Evolutionary conservation across 64 coral and sea anemone species (phyloP), one percentile per base, ranked within the genome.

Genomic region (Hydrozoanthus tunicans): DNA sequence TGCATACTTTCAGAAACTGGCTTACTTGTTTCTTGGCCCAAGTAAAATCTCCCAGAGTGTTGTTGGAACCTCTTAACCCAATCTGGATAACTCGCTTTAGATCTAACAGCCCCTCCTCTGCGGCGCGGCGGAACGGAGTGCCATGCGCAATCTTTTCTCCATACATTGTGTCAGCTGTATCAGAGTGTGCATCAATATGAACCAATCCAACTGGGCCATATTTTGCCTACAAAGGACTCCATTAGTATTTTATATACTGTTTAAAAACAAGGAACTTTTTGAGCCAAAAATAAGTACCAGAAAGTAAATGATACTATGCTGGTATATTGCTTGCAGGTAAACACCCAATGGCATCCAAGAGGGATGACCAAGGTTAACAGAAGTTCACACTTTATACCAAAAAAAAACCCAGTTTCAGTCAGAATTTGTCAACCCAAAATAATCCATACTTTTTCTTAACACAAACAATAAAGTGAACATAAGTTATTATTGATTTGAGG

Each of bases 161-260:
- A 73, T 90, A 81, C 67, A 70, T 64, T 4, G 67, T 82, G 32
- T 92, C 86, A 24, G 32, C 53, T 51, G 91, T 93, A 79, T 95
- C 94, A 70, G 94, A 24, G 17, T 95, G 94, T 10, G 94, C 91
- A 43, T 95, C 94, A 89, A 95, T 62, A 10, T 93, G 94, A 23
- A 95, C 53, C 5, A 95, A 12, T 0, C 94, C 94, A 9, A 95
- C 78, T 25, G 77, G 83, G 12, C 94, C 94, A 77, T 95, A 82
- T 56, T 95, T 95, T 65, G 73, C 94, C 94, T 95, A 60, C 2
- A 70, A 90, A 90, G 24, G 3, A 6, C 5, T 8, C 1, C 51
- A 43, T 58, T 59, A 66, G 32, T 43, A 43, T 43, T 43, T 43
- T 2, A 43, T 43, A 43, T 43, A 43, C 32, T 43, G 32, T 43